A percentile compares a stretch with the other conserved stretches of the same genome.
Conservation (phyloP, 2,797 vertebrate genomes). For the Microhierax caerulescens region DNA sequence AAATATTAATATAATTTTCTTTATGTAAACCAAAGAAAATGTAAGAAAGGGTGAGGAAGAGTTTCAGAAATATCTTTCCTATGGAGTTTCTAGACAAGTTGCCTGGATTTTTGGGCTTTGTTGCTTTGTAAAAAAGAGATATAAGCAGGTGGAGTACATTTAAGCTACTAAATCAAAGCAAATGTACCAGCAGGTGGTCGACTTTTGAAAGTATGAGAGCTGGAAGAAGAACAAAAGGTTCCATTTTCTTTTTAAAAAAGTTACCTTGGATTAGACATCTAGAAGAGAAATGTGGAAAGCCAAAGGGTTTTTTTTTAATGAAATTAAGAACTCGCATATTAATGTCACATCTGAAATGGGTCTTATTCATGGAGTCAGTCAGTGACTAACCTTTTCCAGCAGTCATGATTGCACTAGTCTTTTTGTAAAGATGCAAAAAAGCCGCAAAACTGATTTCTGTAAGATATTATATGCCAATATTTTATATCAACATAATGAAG, state of each 20-base stretch:
- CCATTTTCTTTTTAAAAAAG: background rate
- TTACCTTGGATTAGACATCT: background rate
- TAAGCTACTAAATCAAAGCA: slow-evolving; percentile 37
- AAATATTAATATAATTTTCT: background rate
- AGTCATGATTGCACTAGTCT: background rate
- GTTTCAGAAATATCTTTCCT: background rate
- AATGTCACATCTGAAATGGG: background rate
- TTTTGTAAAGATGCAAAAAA: background rate
- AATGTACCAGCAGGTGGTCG: background rate
- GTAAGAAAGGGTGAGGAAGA: background rate
- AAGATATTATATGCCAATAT: background rate
- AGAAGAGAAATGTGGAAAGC: background rate
- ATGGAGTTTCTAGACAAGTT: background rate
- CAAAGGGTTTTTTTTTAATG: background rate
- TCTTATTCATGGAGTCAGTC: background rate
- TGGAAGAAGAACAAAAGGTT: slow-evolving; percentile 41
- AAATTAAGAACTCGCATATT: background rate
- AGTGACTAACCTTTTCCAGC: background rate
- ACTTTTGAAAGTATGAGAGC: background rate
- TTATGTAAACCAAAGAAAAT: background rate
- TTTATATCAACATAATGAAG: background rate
- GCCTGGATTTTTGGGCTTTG: background rate
- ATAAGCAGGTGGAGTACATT: slow-evolving; percentile 24
- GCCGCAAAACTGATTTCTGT: background rate
- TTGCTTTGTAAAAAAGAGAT: background rate